Evolutionary conservation across 2,797 vertebrate genomes (phyloP).

Genomic region (Decapterus maruadsi): DNA sequence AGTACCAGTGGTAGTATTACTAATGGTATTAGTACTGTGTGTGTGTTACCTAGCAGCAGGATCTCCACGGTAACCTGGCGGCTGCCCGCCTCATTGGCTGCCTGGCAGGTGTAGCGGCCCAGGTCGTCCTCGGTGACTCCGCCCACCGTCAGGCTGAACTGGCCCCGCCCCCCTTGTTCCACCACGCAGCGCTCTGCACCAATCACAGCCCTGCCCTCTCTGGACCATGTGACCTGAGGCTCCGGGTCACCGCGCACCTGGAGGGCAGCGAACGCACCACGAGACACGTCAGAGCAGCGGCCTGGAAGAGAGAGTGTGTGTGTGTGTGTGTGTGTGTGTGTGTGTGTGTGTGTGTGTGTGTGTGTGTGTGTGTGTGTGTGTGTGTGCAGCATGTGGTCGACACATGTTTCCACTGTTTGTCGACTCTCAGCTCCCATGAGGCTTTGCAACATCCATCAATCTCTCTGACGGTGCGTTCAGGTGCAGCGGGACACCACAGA

Average conservation of each 20-base stretch:
- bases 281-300: too few relatives aligned
- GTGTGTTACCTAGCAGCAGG: slow-evolving; percentile 88
- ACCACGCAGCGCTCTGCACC: slow-evolving; percentile 81
- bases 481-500: slow-evolving; percentile 12
- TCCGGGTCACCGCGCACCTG: slow-evolving; percentile 83
- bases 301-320: too few relatives aligned
- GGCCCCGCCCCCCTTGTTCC: slow-evolving; percentile 85
- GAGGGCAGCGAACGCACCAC: not conserved
- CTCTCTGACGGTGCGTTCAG: slow-evolving; percentile 29
- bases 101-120: slow-evolving; percentile 90
- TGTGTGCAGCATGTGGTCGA: slow-evolving; percentile 26
- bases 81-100: slow-evolving; percentile 87
- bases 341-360: not conserved
- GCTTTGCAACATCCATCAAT: slow-evolving; percentile 32
- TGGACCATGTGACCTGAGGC: slow-evolving; percentile 85
- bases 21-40: not conserved
- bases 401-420: slow-evolving; percentile 45
- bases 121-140: slow-evolving; percentile 84
- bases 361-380: slow-evolving; percentile 9
- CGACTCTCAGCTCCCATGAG: slow-evolving; percentile 31
- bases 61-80: slow-evolving; percentile 93
- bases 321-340: too few relatives aligned
- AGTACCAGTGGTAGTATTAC: not conserved
- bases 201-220: slow-evolving; percentile 85
- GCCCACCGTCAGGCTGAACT: slow-evolving; percentile 89